These are phyloP conservation scores for Pogonomyrmex californicus DNA, from an alignment of 1,140 invertebrate genomes.

Conservation along the genomic window DNA sequence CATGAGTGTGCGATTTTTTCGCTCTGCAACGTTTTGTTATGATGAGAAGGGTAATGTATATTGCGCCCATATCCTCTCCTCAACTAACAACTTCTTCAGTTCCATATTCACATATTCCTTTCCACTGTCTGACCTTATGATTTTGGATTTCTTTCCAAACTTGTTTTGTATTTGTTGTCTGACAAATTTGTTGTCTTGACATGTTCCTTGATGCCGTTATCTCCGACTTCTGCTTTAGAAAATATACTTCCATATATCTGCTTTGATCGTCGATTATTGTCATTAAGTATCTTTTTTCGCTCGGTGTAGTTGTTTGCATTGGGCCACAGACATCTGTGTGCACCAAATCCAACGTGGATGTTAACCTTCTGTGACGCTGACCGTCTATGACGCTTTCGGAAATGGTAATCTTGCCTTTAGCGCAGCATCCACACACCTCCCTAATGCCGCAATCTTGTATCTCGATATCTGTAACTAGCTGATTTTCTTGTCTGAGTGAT, in stretches of 20 bases:
- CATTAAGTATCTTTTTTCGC: slow-evolving; percentile 19
- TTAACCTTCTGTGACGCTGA: too few relatives aligned
- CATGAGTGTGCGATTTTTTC: too few relatives aligned
- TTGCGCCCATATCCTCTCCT: too few relatives aligned
- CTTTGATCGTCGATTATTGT: slow-evolving; percentile 39
- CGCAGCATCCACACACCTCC: neutral
- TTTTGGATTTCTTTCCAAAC: too few relatives aligned
- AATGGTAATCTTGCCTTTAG: neutral
- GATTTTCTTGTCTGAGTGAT: neutral
- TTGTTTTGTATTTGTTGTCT: too few relatives aligned
- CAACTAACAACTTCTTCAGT: too few relatives aligned
- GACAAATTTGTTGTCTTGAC: neutral
- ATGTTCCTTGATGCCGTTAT: neutral
- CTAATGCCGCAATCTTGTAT: neutral
- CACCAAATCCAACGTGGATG: too few relatives aligned
- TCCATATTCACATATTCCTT: too few relatives aligned
- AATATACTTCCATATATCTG: neutral
- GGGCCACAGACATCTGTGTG: slow-evolving; percentile 55
- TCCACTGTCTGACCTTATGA: too few relatives aligned
- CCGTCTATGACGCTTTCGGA: neutral
- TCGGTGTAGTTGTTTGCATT: slow-evolving; percentile 24
- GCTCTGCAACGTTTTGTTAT: too few relatives aligned
- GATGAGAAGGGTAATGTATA: too few relatives aligned
- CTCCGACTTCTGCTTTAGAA: slow-evolving; percentile 25
- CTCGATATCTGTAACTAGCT: neutral